Base-by-base conservation (phyloP, 2,113 vertebrate genomes). In the Macheiramphus alcinus region DNA sequence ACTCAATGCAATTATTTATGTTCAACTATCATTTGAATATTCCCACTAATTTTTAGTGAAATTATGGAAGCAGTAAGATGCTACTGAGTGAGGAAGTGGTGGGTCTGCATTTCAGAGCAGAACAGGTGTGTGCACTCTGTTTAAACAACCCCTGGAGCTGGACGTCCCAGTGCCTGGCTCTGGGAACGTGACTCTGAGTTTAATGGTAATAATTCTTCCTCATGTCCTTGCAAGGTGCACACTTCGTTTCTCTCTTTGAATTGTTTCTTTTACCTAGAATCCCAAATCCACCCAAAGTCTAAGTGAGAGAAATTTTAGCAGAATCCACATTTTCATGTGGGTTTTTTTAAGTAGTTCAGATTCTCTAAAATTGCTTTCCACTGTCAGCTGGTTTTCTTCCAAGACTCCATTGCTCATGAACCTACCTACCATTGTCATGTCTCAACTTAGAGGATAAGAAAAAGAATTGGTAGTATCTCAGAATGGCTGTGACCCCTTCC, bases 161-260 rank as follows among this genome's bases (percentile, higher is more conserved):
- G n/a, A 58, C 6, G 23, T 52, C 6, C 8, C 27, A 23, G 3
- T 75, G 40, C 11, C 15, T 2, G 2, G 6, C 10, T 55, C 29
- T 88, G 27, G 11, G 16, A 86, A 55, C 0, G 1, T 4, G 3
- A 23, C 19, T 67, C 58, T 0, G 10, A 65, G 16, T 19, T 56
- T 26, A 38, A 8, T 12, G 13, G 8, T 12, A 22, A 18, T n/a
- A 83, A 47, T 42, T 65, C 23, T 76, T 87, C 16, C 13, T 79
- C 0, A 0, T 14, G 11, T 21, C 13, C 12, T 75, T 85, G 9
- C 9, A 52, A 47, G 13, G 7, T 38, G 2, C 9, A 14, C 26
- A 8, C 10, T 50, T 71, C 25, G 2, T 86, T 89, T 94, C 31
- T 75, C 7, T 52, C 25, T 63, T 47, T 1, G 6, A 12, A 13